Evolutionary conservation across 2,113 vertebrate species (phyloP).

Genomic region (Gobio gobio): DNA sequence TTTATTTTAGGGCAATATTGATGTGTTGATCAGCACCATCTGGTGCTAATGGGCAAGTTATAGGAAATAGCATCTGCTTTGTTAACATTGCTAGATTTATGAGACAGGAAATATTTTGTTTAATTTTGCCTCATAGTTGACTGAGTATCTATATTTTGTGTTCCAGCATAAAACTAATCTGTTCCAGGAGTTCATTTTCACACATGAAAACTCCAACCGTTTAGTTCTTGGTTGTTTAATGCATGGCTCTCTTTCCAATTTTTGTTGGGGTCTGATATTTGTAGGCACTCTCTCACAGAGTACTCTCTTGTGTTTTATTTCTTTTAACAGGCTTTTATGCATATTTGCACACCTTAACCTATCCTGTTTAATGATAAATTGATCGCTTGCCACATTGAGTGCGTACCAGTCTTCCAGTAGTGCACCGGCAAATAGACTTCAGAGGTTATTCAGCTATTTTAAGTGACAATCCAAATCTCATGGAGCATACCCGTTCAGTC

Average conservation of each 20-base stretch:
- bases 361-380: neutral
- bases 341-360: neutral
- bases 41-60: slow-evolving; percentile 36
- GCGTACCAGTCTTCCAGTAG: neutral
- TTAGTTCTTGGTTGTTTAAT: slow-evolving; percentile 7
- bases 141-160: slow-evolving; percentile 30
- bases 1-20: slow-evolving; percentile 50
- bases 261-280: neutral
- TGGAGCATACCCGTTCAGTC: neutral
- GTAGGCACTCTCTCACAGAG: neutral
- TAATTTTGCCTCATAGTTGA: slow-evolving; percentile 39
- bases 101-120: slow-evolving; percentile 48
- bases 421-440: neutral
- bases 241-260: neutral
- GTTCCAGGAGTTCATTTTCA: neutral
- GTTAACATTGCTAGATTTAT: slow-evolving; percentile 44
- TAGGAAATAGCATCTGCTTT: slow-evolving; percentile 28
- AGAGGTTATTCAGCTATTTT: neutral
- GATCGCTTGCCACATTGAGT: neutral
- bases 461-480: neutral
- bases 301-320: neutral
- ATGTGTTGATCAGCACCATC: slow-evolving; percentile 52
- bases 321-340: neutral
- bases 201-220: slow-evolving; percentile 13
- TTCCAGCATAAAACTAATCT: slow-evolving; percentile 44